Evolutionary conservation across 1,140 invertebrate species (phyloP).

Genomic region (Chrysomallon squamiferum): DNA sequence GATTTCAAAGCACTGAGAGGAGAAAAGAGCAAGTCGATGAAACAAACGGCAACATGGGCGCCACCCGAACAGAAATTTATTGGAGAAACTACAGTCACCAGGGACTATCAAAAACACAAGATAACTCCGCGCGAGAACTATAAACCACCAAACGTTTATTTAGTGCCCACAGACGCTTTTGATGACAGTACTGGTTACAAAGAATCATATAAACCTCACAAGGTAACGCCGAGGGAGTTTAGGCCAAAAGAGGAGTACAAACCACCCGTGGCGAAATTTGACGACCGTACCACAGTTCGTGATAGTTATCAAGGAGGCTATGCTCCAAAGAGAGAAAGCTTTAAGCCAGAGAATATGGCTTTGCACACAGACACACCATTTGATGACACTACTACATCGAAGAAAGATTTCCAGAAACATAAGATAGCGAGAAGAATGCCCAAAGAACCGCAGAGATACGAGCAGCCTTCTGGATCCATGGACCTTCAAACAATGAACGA

Average conservation of each 20-base stretch:
- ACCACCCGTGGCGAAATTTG: conserved; percentile 14
- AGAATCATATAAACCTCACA: conserved; percentile 15
- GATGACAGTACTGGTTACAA: conserved; percentile 21
- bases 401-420: background rate
- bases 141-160: conserved; percentile 9
- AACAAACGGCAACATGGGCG: conserved; percentile 14
- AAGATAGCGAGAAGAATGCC: background rate
- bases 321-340: background rate
- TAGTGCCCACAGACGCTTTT: conserved; percentile 12
- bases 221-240: conserved; percentile 6
- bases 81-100: conserved; percentile 8
- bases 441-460: background rate
- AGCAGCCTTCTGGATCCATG: background rate
- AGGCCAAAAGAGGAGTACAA: conserved; percentile 11
- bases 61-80: conserved; percentile 21
- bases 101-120: conserved; percentile 14
- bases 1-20: background rate
- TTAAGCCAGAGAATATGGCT: background rate
- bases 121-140: conserved; percentile 10
- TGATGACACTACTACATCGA: background rate
- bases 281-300: conserved; percentile 18
- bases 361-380: background rate
- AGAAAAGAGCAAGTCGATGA: conserved; percentile 1
- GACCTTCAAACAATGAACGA: background rate
- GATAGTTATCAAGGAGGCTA: conserved; percentile 20